Conservation (phyloP, 2,888 invertebrate species). For the Heliconius hortense region DNA sequence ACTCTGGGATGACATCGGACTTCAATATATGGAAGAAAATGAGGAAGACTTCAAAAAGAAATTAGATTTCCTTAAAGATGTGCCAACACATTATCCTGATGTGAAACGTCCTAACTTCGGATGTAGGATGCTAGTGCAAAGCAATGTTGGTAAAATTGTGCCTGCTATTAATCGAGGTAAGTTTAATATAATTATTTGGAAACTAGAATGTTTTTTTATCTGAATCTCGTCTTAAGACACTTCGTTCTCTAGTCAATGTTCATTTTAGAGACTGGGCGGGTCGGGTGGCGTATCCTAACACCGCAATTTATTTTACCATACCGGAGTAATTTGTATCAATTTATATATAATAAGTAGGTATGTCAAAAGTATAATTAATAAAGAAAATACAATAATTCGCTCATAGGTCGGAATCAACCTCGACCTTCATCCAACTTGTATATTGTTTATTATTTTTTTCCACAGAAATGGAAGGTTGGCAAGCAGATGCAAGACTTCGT, state of each 20-base stretch:
- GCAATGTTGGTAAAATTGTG: slow-evolving; percentile 88
- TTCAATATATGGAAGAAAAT: slow-evolving; percentile 92
- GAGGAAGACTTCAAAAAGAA: slow-evolving; percentile 92
- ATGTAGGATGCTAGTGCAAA: slow-evolving; percentile 89
- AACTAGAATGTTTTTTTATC: neutral
- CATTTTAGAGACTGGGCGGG: too few species aligned
- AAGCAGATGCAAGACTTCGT: slow-evolving; percentile 85
- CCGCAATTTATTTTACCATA: too few species aligned
- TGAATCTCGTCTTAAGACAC: too few species aligned
- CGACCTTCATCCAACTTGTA: too few species aligned
- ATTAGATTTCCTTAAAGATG: slow-evolving; percentile 87
- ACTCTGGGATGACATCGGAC: slow-evolving; percentile 88
- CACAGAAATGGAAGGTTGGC: slow-evolving; percentile 89
- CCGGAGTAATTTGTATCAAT: too few species aligned
- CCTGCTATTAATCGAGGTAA: slow-evolving; percentile 84
- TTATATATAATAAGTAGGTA: too few species aligned
- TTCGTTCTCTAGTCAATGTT: too few species aligned
- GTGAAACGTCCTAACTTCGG: slow-evolving; percentile 92
- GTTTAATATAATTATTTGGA: neutral
- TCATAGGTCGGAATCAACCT: too few species aligned
- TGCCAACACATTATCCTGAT: slow-evolving; percentile 88
- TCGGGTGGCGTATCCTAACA: too few species aligned
- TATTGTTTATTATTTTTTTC: neutral
- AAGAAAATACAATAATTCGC: too few species aligned
- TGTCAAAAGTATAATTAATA: too few species aligned